phyloP scores from a whole-genome alignment of 2,888 invertebrate species.

The Barypeithes pellucidus region DNA sequence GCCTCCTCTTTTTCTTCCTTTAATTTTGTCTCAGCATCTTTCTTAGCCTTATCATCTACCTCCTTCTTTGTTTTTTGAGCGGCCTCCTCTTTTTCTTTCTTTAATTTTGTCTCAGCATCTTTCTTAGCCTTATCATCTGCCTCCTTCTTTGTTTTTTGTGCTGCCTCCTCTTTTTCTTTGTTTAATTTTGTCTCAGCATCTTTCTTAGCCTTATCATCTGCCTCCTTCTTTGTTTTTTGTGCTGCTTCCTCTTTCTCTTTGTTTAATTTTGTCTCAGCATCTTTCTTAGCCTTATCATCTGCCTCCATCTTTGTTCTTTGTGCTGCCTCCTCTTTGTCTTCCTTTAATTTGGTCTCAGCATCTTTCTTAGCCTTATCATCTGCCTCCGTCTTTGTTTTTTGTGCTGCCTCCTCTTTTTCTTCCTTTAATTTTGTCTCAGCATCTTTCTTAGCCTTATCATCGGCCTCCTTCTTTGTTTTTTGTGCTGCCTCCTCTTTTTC shows the following conservation, averaged over 20 bases:
- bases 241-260: slow-evolving; percentile 41
- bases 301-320: slow-evolving; percentile 46
- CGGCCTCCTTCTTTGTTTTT: slow-evolving; percentile 38
- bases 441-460: slow-evolving; percentile 55
- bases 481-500: slow-evolving; percentile 52
- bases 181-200: slow-evolving; percentile 56
- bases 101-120: slow-evolving; percentile 45
- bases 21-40: slow-evolving; percentile 30
- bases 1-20: slow-evolving; percentile 53
- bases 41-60: slow-evolving; percentile 47
- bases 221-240: slow-evolving; percentile 37
- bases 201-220: slow-evolving; percentile 54
- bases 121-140: slow-evolving; percentile 50
- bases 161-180: slow-evolving; percentile 27
- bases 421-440: slow-evolving; percentile 55
- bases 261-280: slow-evolving; percentile 31
- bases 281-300: slow-evolving; percentile 49
- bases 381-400: slow-evolving; percentile 48
- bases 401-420: slow-evolving; percentile 29
- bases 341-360: slow-evolving; percentile 40
- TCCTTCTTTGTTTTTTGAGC: slow-evolving; percentile 44
- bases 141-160: slow-evolving; percentile 47
- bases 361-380: slow-evolving; percentile 49
- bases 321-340: slow-evolving; percentile 46
- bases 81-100: slow-evolving; percentile 45